A percentile compares a stretch with the other conserved stretches of the same genome.
Evolutionary conservation across 1,140 invertebrate genomes (phyloP).

Genomic region (Ectropis grisescens): DNA sequence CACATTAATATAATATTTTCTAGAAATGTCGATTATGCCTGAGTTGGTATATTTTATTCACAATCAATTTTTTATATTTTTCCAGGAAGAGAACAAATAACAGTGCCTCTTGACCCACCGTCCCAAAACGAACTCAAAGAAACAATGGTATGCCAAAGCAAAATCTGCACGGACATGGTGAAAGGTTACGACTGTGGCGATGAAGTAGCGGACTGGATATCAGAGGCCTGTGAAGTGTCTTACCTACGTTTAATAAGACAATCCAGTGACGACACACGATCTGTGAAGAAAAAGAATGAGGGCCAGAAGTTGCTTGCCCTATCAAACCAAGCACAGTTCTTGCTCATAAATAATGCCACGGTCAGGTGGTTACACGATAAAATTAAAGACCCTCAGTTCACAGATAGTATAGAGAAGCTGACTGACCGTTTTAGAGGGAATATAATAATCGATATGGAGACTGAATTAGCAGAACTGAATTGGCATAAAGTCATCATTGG

Average conservation of each 20-base stretch:
- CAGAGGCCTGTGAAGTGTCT: conserved; percentile 73
- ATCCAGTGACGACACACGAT: conserved; percentile 47
- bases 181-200: conserved; percentile 87
- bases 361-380: conserved; percentile 77
- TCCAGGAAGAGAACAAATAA: conserved; percentile 68
- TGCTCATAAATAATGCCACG: conserved; percentile 85
- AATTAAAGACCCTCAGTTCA: conserved; percentile 68
- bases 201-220: conserved; percentile 83
- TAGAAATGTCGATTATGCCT: no score
- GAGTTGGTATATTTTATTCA: no score
- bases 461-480: conserved; percentile 81
- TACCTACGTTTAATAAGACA: conserved; percentile 81
- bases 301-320: conserved; percentile 75
- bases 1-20: no score
- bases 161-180: conserved; percentile 89
- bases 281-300: conserved; percentile 32
- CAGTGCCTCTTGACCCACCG: conserved; percentile 51
- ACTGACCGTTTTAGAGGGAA: conserved; percentile 79
- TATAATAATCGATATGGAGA: conserved; percentile 73
- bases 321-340: conserved; percentile 90
- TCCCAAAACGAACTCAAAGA: conserved; percentile 23
- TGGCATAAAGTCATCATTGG: conserved; percentile 82
- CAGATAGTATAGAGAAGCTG: conserved; percentile 69
- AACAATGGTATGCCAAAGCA: conserved; percentile 76
- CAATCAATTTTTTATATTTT: no score